Evolutionary conservation across 2,888 invertebrate species (phyloP), one percentile per base, ranked within the genome.

Genomic region (Drosophila borealis): DNA sequence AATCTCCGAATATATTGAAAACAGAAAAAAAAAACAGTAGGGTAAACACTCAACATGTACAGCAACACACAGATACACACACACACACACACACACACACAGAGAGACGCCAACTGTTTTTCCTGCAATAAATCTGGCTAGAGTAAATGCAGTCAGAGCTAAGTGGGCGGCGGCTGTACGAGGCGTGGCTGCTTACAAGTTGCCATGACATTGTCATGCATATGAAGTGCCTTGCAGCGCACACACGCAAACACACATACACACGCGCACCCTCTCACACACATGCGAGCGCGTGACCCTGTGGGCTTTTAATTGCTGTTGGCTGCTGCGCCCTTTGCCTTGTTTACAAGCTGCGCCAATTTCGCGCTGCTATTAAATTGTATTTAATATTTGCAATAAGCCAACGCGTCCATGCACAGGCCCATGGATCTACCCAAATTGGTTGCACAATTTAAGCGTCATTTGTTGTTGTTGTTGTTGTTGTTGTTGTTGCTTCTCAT

Each of bases 191-290:
- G 82, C 82, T 88, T 83, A 83, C 89, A 83, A 86, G 89, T 86
- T 77, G 77, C 74, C 89, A 88, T 88, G 87, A 83, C 83, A 83
- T 86, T 83, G 87, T 86, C 80, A 83, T 83, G 89, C 80, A 88
- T 82, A 79, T 85, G 82, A 84, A 75, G 79, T 73, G 70, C 70
- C 64, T 53, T 56, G 59, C 42, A 53, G 29, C 41, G 39, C 51
- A 33, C 51, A 55, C 34, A 34, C 50, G 21, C 49, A 53, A 48
- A 41, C 46, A 50, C 61, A 19, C 61, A 64, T 37, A 41, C 44
- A 49, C 51, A 59, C 50, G 33, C 45, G 33, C 56, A 36, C 41
- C 21, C n/a, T 42, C 39, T 44, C 53, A 50, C 17, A 49, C 17
- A 33, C 48, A 60, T n/a, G n/a, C 4, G 36, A 21, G 11, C 39